Percentiles rank a stretch among this genome's conserved stretches.
These are phyloP conservation scores for Lepidocyrtoides sp. DNA, from an alignment of 2,888 invertebrate species.

Conservation along the genomic window DNA sequence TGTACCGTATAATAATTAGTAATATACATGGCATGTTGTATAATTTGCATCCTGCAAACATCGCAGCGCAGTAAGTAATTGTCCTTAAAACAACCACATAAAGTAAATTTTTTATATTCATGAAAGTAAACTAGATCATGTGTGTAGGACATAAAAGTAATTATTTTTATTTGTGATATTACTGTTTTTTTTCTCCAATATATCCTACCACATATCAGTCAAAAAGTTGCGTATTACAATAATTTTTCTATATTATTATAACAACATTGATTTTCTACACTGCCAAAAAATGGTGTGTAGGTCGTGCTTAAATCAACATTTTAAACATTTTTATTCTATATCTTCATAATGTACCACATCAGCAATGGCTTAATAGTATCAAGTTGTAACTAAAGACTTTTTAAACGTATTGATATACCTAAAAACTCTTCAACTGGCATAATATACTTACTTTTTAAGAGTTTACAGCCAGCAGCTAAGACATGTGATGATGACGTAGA, in stretches of 20 bases:
- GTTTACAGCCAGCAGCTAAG: no score
- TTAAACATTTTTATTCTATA: no score
- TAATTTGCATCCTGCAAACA: no score
- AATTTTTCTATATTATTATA: neutral
- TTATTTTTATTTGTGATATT: slow-evolving; percentile 8
- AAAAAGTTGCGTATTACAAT: slow-evolving; percentile 34
- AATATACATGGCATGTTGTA: neutral
- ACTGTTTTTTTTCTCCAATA: neutral
- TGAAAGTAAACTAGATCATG: neutral
- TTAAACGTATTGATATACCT: no score
- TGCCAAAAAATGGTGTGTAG: neutral
- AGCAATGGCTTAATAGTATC: no score
- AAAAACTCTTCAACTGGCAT: no score
- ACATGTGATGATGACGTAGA: no score
- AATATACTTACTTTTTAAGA: no score
- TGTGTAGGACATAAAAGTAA: neutral
- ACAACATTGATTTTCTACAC: neutral
- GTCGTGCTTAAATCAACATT: neutral
- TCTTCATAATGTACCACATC: no score
- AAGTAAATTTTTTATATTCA: neutral
- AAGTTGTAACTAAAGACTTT: no score
- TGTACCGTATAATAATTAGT: neutral
- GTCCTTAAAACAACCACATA: neutral
- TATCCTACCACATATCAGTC: slow-evolving; percentile 38
- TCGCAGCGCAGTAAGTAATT: neutral